Evolutionary conservation across 2,888 invertebrate species (phyloP), one percentile per base, ranked within the genome.

Genomic region (Antitype chi): DNA sequence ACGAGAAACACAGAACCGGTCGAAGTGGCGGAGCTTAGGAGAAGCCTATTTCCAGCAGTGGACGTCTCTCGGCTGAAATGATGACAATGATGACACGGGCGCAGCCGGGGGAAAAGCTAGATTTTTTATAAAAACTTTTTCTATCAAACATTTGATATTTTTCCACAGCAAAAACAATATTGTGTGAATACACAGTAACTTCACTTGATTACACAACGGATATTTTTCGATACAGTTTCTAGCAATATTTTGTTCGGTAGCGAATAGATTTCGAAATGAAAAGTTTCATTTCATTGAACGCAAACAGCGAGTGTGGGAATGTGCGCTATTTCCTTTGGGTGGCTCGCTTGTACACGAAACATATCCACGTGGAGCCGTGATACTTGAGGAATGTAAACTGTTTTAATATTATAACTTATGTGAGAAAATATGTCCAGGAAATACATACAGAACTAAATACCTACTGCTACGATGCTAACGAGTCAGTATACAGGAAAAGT

Each of bases 211-310:
- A 74, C 71, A 71, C 69, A 79, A n/a, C 49, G 69, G 53, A 72
- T 86, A 86, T 88, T 85, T 85, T 88, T 80, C 80, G 76, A 80
- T 79, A 77, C 73, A 67, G 53, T 70, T 78, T 81, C 64, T 70
- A 70, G 49, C 69, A 76, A 74, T 62, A 78, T 66, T 73, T n/a
- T 73, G 78, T 78, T 78, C 72, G 72, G 64, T 66, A 72, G 72
- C 38, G 4, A 38, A 38, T 38, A 38, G 38, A 38, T 38, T 38
- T 38, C 3, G 52, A 87, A 87, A 85, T 85, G 78, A 82, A 88
- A 85, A 81, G 76, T 85, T 82, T 78, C 79, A 82, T 82, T 81
- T 81, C 76, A 82, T 71, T 81, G 87, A 85, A 76, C 78, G 85
- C 85, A 75, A 78, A 85, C 74, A 79, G 69, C 59, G 60, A 68